Evolutionary conservation across 2,113 vertebrate genomes (phyloP).

Genomic region (Mormyrus lacerda): DNA sequence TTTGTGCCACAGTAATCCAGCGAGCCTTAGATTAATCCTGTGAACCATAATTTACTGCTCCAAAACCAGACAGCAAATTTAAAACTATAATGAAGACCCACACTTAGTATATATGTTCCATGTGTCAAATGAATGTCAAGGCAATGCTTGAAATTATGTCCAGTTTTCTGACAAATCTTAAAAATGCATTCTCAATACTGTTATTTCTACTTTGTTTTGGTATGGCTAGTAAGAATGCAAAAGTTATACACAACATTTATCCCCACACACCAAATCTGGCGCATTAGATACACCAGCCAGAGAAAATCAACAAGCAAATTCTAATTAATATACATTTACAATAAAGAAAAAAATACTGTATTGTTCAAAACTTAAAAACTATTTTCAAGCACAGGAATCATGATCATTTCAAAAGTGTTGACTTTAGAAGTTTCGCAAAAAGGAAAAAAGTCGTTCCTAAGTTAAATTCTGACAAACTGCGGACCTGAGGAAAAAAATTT

Average conservation of each 20-base stretch:
- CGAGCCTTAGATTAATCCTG: background rate
- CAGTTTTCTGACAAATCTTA: background rate
- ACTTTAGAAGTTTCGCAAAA: background rate
- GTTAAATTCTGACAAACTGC: background rate
- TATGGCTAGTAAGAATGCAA: background rate
- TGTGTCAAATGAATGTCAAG: background rate
- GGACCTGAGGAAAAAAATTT: background rate
- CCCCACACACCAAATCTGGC: background rate
- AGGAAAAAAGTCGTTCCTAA: background rate
- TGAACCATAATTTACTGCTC: background rate
- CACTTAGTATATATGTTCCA: background rate
- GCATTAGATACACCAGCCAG: background rate
- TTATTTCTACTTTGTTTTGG: background rate
- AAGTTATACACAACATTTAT: background rate
- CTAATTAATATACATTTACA: background rate
- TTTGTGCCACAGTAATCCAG: background rate
- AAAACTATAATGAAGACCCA: background rate
- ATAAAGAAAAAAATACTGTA: background rate
- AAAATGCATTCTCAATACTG: background rate
- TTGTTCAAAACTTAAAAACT: background rate
- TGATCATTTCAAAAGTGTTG: background rate
- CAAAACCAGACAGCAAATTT: background rate
- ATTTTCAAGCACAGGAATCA: background rate
- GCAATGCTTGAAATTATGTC: background rate
- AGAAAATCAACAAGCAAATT: background rate